phyloP scores from a whole-genome alignment of 2,797 vertebrate genomes.

The Pachyuromys duprasi region DNA sequence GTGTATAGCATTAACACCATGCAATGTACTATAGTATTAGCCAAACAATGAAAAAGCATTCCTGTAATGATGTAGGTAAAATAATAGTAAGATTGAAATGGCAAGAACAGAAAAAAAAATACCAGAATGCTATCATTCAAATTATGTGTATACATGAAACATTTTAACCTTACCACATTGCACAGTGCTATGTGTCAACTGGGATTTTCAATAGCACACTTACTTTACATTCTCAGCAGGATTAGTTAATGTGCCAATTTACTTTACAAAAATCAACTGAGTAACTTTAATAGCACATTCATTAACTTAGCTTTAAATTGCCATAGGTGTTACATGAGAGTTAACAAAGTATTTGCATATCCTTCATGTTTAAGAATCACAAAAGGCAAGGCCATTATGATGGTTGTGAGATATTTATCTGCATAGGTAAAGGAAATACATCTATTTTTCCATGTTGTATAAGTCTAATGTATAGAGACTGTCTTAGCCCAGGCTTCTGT shows the following conservation, averaged over 20 bases:
- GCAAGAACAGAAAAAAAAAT: neutral
- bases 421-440: neutral
- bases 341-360: slow-evolving; percentile 35
- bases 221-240: slow-evolving; percentile 16
- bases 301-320: slow-evolving; percentile 50
- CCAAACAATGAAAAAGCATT: neutral
- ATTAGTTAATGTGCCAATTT: slow-evolving; percentile 22
- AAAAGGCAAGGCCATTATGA: neutral
- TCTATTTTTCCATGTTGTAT: slow-evolving; percentile 6
- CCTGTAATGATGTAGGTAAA: slow-evolving; percentile 25
- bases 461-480: slow-evolving; percentile 17
- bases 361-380: neutral
- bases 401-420: neutral
- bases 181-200: neutral
- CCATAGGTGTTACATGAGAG: slow-evolving; percentile 35
- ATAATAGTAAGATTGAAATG: slow-evolving; percentile 44
- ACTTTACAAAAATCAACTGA: slow-evolving; percentile 46
- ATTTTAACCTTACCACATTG: neutral
- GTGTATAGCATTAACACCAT: neutral
- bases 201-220: neutral
- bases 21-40: neutral
- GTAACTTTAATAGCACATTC: slow-evolving; percentile 38
- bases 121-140: slow-evolving; percentile 5
- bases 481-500: neutral
- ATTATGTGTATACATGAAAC: slow-evolving; percentile 14